These are phyloP conservation scores for Fragum sueziense DNA, from an alignment of 2,888 invertebrate species.

Conservation along the genomic window DNA sequence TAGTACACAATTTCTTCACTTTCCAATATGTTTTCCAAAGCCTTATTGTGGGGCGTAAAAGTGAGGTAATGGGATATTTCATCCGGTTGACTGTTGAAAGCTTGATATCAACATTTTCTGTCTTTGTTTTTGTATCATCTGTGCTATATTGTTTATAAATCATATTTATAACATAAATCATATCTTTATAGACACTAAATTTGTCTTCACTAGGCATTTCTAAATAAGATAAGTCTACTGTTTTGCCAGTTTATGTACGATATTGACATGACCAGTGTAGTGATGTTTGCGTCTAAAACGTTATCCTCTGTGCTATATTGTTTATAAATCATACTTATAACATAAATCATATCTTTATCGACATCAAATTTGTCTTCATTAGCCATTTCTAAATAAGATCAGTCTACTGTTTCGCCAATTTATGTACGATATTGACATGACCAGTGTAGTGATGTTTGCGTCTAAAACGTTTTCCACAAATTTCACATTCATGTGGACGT, in stretches of 20 bases:
- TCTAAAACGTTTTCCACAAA: slow-evolving; percentile 13
- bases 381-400: too few species aligned
- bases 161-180: background rate
- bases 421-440: too few species aligned
- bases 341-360: background rate
- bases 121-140: background rate
- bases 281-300: slow-evolving; percentile 3
- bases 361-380: background rate
- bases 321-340: background rate
- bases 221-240: too few species aligned
- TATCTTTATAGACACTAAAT: background rate
- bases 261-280: too few species aligned
- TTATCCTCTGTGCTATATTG: background rate
- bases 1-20: background rate
- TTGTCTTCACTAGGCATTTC: too few species aligned
- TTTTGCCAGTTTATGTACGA: too few species aligned
- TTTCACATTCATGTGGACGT: slow-evolving; percentile 14
- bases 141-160: slow-evolving; percentile 5
- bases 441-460: slow-evolving; percentile 5
- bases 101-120: background rate
- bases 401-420: too few species aligned
- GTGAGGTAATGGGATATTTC: too few species aligned
- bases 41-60: too few species aligned
- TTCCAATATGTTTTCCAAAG: background rate
- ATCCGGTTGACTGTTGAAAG: too few species aligned